Conservation (phyloP, 1,140 invertebrate species). For the Eueides isabella region DNA sequence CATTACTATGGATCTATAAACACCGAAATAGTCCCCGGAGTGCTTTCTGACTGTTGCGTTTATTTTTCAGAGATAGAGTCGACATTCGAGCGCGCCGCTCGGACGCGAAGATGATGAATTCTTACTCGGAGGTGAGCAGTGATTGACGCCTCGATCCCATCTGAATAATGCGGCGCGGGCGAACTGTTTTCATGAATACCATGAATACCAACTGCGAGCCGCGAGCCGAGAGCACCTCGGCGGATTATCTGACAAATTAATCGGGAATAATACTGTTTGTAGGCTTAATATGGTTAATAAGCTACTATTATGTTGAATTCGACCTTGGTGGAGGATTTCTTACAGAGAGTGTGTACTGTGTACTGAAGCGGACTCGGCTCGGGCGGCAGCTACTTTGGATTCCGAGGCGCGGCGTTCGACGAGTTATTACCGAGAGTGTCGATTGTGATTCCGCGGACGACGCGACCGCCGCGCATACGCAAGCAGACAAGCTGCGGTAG, state of each 20-base stretch:
- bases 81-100: constrained; percentile 17
- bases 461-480: constrained; percentile 47
- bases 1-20: constrained; percentile 61
- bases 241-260: constrained; percentile 13
- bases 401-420: constrained; percentile 45
- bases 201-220: constrained; percentile 49
- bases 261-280: constrained; percentile 9
- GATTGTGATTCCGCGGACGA: constrained; percentile 58
- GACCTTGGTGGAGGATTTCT: constrained; percentile 42
- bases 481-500: constrained; percentile 48
- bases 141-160: constrained; percentile 58
- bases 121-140: constrained; percentile 47
- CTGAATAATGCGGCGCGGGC: constrained; percentile 50
- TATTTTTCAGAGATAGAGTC: constrained; percentile 32
- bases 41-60: constrained; percentile 27
- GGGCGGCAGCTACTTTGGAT: constrained; percentile 51
- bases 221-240: neutral
- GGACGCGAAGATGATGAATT: constrained; percentile 43
- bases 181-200: constrained; percentile 54
- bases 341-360: constrained; percentile 28
- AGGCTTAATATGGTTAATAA: neutral
- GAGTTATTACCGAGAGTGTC: constrained; percentile 63
- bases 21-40: constrained; percentile 21
- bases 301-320: neutral
- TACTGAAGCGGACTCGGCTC: neutral